These are phyloP conservation scores for Brachyalestes nurse DNA, from an alignment of 2,797 vertebrate species.

Conservation along the genomic window DNA sequence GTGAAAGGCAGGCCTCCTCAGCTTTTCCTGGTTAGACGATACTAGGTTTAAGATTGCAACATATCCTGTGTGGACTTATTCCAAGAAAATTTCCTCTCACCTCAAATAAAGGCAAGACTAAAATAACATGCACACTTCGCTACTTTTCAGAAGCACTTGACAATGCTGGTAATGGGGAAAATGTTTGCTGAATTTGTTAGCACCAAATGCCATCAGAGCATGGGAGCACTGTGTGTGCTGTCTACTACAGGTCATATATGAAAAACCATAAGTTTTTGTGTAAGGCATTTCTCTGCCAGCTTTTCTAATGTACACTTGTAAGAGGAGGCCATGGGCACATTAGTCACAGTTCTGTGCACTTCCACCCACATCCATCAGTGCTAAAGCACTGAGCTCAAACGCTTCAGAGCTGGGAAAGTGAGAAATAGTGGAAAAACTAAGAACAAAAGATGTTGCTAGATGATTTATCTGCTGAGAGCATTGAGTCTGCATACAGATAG, in stretches of 20 bases:
- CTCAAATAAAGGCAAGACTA: background rate
- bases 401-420: constrained; percentile 35
- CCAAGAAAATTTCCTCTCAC: background rate
- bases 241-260: constrained; percentile 19
- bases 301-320: constrained; percentile 31
- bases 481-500: constrained; percentile 63
- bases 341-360: constrained; percentile 29
- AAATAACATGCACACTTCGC: background rate
- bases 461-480: constrained; percentile 58
- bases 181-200: constrained; percentile 15
- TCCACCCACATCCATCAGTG: constrained; percentile 66
- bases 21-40: background rate
- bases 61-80: background rate
- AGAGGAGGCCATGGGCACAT: constrained; percentile 31
- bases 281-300: constrained; percentile 7
- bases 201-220: background rate
- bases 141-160: background rate
- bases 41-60: background rate
- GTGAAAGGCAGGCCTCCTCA: constrained; percentile 18
- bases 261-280: constrained; percentile 14
- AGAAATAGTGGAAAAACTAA: constrained; percentile 49
- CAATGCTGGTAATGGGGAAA: background rate
- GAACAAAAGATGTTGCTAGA: constrained; percentile 41
- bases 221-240: constrained; percentile 1
- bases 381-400: constrained; percentile 52